Percentiles rank a stretch among this genome's conserved stretches.
phyloP scores from a whole-genome alignment of 2,797 vertebrate genomes.

The Rhinophrynus dorsalis region DNA sequence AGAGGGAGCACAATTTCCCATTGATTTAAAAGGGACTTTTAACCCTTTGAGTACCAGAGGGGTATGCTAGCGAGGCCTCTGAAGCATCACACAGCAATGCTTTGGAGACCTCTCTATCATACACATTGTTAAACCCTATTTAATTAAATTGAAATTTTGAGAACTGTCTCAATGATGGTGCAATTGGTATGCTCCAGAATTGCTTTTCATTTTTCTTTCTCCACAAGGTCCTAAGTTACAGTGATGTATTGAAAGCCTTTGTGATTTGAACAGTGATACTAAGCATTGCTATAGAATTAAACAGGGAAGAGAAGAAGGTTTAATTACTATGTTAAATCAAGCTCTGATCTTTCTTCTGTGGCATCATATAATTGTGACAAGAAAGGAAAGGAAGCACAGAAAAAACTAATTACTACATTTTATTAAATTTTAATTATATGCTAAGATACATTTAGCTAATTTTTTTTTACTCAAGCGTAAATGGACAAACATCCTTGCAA shows the following conservation, averaged over 20 bases:
- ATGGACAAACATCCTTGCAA: constrained; percentile 32
- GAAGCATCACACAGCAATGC: no score
- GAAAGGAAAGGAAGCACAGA: constrained; percentile 12
- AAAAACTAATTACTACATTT: constrained; percentile 43
- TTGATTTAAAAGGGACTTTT: no score
- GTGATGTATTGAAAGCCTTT: not conserved
- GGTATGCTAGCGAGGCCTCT: no score
- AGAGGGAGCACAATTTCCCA: no score
- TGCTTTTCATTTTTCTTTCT: no score
- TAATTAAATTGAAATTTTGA: no score
- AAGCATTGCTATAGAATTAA: not conserved
- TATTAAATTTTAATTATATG: constrained; percentile 46
- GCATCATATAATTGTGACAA: constrained; percentile 37
- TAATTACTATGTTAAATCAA: constrained; percentile 46
- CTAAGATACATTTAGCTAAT: constrained; percentile 24
- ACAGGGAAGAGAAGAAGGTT: constrained; percentile 4
- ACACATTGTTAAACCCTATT: no score
- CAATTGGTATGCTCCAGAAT: no score
- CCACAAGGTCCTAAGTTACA: no score
- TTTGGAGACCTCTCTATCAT: no score
- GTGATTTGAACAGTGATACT: not conserved
- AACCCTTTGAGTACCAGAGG: no score
- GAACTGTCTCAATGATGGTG: no score
- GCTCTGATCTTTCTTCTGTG: constrained; percentile 23
- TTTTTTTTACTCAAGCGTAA: constrained; percentile 20